Base-by-base conservation (phyloP, 1,140 invertebrate genomes). In the Catajapyx aquilonaris region DNA sequence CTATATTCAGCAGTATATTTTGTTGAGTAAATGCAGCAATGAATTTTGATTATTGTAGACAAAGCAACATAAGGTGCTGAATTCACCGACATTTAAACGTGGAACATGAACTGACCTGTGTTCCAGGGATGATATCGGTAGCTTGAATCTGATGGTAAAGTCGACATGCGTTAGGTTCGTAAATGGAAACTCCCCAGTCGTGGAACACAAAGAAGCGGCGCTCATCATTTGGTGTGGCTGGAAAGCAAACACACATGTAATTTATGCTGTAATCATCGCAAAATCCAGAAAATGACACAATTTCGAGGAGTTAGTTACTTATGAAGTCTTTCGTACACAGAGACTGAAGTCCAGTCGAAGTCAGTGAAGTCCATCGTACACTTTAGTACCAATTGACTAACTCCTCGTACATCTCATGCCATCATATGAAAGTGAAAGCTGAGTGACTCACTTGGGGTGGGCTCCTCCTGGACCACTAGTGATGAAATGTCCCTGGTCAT, bases 181-280 rank as follows among this genome's bases (percentile, higher is more conserved):
- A 80, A 2, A 78, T 66, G 1, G 73, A 74, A 44, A 80, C 70
- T 7, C 78, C 78, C 61, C 69, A 69, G 45, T 78, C 71, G 54
- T 81, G 76, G 51, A 81, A 81, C 3, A 76, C 71, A 43, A 79
- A 73, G 50, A 81, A 80, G 41, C 70, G 60, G 17, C 68, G 54
- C 44, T 74, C 72, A 44, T 74, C 69, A 40, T 62, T 67, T 18
- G 65, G 61, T 10, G 68, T 56, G 33, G 63, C 68, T 72, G 50
- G 38, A 55, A 52, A 38, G n/a, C n/a, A 44, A 46, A 40, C 38
- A 43, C 44, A 36, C 37, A 40, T 18, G 13, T 20, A 40, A 4
- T 40, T 4, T 20, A 9, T 37, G 11, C 7, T 39, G 7, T 35
- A 4, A n/a, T n/a, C n/a, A n/a, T 28, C n/a, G 9, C 25, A 28